These are phyloP conservation scores for Heloderma charlesbogerti DNA, from an alignment of 2,113 vertebrate species.

Conservation along the genomic window DNA sequence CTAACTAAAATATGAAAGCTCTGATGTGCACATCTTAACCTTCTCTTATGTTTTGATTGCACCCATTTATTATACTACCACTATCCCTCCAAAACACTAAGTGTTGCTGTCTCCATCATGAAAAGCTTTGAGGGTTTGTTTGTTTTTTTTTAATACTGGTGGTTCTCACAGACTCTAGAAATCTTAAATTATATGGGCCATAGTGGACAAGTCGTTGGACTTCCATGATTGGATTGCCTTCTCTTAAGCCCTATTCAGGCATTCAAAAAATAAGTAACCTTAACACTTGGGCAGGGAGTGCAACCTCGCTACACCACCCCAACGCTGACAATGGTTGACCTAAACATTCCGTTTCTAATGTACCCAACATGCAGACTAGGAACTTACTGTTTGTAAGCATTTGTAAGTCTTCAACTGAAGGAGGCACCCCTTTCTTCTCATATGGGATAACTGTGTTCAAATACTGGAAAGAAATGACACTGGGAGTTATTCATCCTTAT, in stretches of 20 bases:
- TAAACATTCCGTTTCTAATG: fast-evolving
- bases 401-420: slow-evolving; percentile 95
- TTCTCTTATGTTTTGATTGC: not conserved
- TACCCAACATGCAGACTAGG: not conserved
- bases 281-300: too few species aligned
- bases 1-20: too few species aligned
- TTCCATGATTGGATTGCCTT: too few species aligned
- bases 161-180: not conserved
- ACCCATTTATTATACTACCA: not conserved
- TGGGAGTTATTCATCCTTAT: not conserved
- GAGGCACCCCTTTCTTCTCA: slow-evolving; percentile 90
- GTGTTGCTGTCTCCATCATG: not conserved
- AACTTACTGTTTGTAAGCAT: slow-evolving; percentile 97
- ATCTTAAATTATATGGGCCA: not conserved
- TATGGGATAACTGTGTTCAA: slow-evolving; percentile 98
- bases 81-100: not conserved
- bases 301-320: too few species aligned
- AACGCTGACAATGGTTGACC: fast-evolving
- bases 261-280: too few species aligned
- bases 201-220: too few species aligned
- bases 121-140: not conserved
- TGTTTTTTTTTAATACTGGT: too few species aligned
- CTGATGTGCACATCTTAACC: too few species aligned
- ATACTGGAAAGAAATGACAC: slow-evolving; percentile 81
- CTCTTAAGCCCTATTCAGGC: too few species aligned